Percentiles rank a stretch among this genome's conserved stretches.
These are phyloP conservation scores for Chironomus tentans DNA, from an alignment of 2,888 invertebrate genomes.

Conservation along the genomic window DNA sequence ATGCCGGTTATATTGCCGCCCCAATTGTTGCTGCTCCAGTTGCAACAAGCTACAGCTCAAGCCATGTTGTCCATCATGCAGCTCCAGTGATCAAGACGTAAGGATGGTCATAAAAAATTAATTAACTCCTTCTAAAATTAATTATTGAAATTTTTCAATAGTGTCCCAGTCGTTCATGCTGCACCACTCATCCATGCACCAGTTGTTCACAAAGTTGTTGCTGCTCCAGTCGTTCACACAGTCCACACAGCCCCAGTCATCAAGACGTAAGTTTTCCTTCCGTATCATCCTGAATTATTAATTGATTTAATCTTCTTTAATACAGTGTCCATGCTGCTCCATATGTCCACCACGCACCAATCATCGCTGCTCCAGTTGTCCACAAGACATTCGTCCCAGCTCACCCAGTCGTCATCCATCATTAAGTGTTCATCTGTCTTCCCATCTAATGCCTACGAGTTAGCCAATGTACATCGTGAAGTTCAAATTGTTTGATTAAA, in stretches of 20 bases:
- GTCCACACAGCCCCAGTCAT: background rate
- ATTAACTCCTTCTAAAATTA: no score
- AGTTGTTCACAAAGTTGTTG: constrained; percentile 11
- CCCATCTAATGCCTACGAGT: background rate
- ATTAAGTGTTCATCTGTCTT: background rate
- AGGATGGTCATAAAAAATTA: background rate
- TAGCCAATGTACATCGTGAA: background rate
- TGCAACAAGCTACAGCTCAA: constrained; percentile 7
- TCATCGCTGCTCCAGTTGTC: background rate
- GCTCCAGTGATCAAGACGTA: constrained; percentile 28
- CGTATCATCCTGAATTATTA: no score
- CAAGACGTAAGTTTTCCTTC: background rate
- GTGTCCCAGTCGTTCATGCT: background rate
- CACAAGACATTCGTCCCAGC: constrained; percentile 3
- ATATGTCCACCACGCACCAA: constrained; percentile 5
- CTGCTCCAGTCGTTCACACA: background rate
- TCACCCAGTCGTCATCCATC: background rate
- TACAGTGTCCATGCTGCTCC: constrained; percentile 11
- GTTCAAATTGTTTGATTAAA: background rate
- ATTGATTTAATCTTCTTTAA: no score
- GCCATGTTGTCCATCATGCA: constrained; percentile 29
- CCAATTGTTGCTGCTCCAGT: constrained; percentile 38
- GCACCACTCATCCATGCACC: constrained; percentile 15
- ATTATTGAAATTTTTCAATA: no score
- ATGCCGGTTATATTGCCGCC: constrained; percentile 35